A percentile compares a stretch with the other conserved stretches of the same genome.
Conservation (phyloP, 2,888 invertebrate genomes). For the Acleris cristana region DNA sequence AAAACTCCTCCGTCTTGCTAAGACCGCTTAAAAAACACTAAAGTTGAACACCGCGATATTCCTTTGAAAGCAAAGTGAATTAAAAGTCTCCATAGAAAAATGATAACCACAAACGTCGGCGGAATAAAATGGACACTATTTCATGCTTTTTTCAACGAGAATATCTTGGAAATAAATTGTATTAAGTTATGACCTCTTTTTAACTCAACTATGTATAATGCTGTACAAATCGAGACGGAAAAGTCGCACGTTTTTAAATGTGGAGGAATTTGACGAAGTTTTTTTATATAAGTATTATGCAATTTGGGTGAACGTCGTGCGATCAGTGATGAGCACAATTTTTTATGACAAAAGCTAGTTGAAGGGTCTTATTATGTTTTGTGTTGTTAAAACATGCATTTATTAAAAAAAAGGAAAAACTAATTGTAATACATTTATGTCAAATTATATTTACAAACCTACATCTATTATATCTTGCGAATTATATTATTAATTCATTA, state of each 20-base stretch:
- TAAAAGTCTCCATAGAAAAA: conserved; percentile 24
- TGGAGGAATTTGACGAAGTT: background rate
- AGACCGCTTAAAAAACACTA: background rate
- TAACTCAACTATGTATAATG: conserved; percentile 3
- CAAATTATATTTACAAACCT: too few species aligned
- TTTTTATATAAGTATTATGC: background rate
- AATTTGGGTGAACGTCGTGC: too few species aligned
- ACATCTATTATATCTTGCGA: too few species aligned
- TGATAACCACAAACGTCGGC: conserved; percentile 6
- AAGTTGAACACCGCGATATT: conserved; percentile 18
- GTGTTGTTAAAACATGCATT: too few species aligned
- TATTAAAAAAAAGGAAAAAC: too few species aligned
- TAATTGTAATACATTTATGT: too few species aligned
- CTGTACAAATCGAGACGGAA: conserved; percentile 7
- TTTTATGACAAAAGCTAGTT: too few species aligned
- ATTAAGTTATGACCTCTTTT: conserved; percentile 26
- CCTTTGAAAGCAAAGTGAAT: conserved; percentile 4
- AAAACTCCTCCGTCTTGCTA: background rate
- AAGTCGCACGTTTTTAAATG: conserved; percentile 12
- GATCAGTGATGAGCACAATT: too few species aligned
- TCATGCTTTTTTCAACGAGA: conserved; percentile 18
- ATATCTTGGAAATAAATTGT: conserved; percentile 27
- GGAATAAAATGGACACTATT: conserved; percentile 20
- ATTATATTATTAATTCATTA: too few species aligned
- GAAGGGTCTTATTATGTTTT: too few species aligned